Base-by-base conservation (phyloP, 2,113 vertebrate species). In the Dryoscopus gambensis region DNA sequence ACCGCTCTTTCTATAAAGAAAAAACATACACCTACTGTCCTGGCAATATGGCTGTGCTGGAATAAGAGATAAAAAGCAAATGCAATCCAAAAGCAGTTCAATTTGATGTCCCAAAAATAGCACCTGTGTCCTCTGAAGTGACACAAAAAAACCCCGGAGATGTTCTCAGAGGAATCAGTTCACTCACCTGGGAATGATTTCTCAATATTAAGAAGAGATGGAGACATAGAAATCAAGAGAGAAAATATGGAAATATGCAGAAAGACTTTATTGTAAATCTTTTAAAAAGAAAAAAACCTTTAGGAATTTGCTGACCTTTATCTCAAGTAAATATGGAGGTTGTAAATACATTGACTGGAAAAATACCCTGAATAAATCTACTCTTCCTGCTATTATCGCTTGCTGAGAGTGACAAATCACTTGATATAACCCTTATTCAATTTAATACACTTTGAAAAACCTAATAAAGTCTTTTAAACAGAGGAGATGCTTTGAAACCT, bases 291-390 rank as follows among this genome's bases (percentile, higher is more conserved):
- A 35, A 22, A 21, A 15, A 44, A 23, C 3, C 27, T 44, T 30
- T 70, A 63, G 18, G 35, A 84, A 81, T 39, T 84, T 52, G 6
- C 60, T 81, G 67, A 40, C 21, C 27, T 89, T 93, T 89, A 71
- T 75, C 56, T 78, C 55, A 84, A 95, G 73, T n/a, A 89, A 93
- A 71, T 47, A 30, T 75, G 33, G 46, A 89, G 35, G 39, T 23
- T 89, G 21, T 82, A 91, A 95, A 95, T 76, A 85, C 7, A 57
- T 21, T 76, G 81, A 78, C 73, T 93, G 76, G 39, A 67, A 94
- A 92, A 87, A 63, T 18, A 64, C 10, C 5, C 42, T 70, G 60
- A 90, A 85, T 83, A 91, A 79, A 87, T 76, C 53, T 83, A 53
- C 49, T 49, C 27, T 84, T 94, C 31, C 15, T 89, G 74, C 47